A percentile compares a stretch with the other conserved stretches of the same genome.
Conservation (phyloP, 2,888 invertebrate species). For the Caenorhabditis becei region DNA sequence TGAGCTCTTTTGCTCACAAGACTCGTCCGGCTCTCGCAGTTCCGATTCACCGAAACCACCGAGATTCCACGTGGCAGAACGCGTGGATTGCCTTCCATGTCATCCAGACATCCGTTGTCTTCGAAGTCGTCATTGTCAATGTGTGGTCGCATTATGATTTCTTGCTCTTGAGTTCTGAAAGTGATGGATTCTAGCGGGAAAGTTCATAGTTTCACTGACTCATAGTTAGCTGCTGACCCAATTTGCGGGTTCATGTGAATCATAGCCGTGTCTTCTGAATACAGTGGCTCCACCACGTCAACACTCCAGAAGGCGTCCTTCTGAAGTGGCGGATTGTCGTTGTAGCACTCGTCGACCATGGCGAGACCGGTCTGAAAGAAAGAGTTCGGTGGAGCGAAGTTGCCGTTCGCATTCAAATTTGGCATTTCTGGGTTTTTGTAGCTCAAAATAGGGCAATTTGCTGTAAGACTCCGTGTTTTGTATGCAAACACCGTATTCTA, state of each 20-base stretch:
- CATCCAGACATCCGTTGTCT: conserved; percentile 28
- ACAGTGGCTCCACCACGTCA: conserved; percentile 63
- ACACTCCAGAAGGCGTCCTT: conserved; percentile 71
- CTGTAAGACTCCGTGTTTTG: too few relatives aligned
- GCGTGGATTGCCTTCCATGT: conserved; percentile 52
- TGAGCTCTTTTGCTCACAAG: conserved; percentile 44
- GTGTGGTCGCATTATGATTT: conserved; percentile 68
- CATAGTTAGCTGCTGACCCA: conserved; percentile 69
- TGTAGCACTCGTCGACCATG: conserved; percentile 72
- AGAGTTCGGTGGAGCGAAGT: too few relatives aligned
- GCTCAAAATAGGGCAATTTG: too few relatives aligned
- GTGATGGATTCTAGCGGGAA: background rate
- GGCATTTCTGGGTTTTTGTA: too few relatives aligned
- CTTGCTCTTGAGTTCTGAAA: conserved; percentile 57
- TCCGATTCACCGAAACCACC: conserved; percentile 70
- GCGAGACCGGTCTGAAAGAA: conserved; percentile 66
- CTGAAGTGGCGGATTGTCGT: conserved; percentile 64
- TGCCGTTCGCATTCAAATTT: too few relatives aligned
- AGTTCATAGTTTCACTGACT: conserved; percentile 48
- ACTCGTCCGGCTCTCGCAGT: conserved; percentile 65
- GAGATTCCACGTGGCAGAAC: conserved; percentile 60
- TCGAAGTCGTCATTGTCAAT: conserved; percentile 47
- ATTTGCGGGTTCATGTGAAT: conserved; percentile 70
- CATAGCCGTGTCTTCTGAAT: conserved; percentile 70
- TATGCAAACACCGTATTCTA: too few relatives aligned